Base-by-base conservation (phyloP, 2,888 invertebrate genomes). In the Margaritifera margaritifera region DNA sequence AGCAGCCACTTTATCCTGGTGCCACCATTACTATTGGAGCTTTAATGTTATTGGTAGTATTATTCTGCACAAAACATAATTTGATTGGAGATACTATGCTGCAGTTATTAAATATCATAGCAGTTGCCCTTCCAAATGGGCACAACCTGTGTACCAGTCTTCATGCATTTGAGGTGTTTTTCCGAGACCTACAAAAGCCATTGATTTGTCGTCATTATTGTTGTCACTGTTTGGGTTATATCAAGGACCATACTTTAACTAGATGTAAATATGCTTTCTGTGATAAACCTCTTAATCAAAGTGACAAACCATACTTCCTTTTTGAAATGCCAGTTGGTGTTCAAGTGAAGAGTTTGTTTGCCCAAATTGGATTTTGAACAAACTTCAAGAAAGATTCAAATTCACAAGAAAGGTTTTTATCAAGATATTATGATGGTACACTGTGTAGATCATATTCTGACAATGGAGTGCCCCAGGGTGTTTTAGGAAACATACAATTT, bases 11-110 rank as follows among this genome's bases (percentile, higher is more conserved):
- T 20, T 74, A 62, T 54, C 68, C 71, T 31, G 74, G 71, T 19
- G 19, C 64, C 22, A 20, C 56, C 25, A 57, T 74, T 25, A 68
- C 64, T 24, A 51, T 71, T 60, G 74, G 74, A 20, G 64, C 74
- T 52, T 63, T 74, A n/a, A 74, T 74, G 74, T 60, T 74, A n/a
- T 24, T 74, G n/a, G 19, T 74, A 15, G 71, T 71, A 24, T 18
- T 68, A 20, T 74, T 74, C 57, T 59, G 50, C 4, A 71, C 66
- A 25, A 74, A 70, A 27, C 60, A 70, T 56, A 74, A 71, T 60
- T 42, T 74, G 5, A 56, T 55, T 31, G 69, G 70, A 2, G 68
- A 70, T 20, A 68, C 59, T 31, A 67, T 64, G 42, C 64, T 66
- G 27, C 66, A 69, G 54, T 62, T 71, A n/a, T 24, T 71, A 11